These are phyloP conservation scores for Parapristionchus giblindavisi DNA, from an alignment of 2,888 invertebrate species.

Conservation along the genomic window DNA sequence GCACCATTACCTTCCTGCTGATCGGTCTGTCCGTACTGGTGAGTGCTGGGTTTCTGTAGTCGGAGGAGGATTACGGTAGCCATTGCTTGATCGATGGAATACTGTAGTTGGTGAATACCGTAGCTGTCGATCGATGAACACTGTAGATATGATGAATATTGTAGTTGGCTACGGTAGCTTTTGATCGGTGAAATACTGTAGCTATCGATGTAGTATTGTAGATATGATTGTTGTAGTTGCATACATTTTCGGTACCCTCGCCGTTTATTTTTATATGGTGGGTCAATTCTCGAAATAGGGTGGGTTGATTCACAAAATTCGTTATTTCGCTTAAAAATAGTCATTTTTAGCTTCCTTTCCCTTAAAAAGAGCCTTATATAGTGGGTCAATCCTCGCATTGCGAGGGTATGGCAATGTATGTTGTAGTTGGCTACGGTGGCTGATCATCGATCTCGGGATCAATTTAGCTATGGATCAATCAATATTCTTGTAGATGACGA, in stretches of 20 bases:
- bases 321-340: not conserved
- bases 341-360: not conserved
- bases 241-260: too few species aligned
- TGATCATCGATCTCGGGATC: too few species aligned
- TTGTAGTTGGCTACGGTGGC: too few species aligned
- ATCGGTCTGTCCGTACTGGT: slow-evolving; percentile 91
- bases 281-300: too few species aligned
- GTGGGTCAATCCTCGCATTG: not conserved
- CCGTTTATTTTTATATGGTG: too few species aligned
- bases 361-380: not conserved
- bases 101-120: not conserved
- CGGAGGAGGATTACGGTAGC: not conserved
- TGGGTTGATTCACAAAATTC: too few species aligned
- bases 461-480: not conserved
- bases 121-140: too few species aligned
- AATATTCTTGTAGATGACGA: slow-evolving; percentile 24
- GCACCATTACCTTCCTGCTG: slow-evolving; percentile 88
- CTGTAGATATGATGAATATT: too few species aligned
- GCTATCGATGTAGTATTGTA: too few species aligned
- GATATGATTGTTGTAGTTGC: too few species aligned
- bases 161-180: not conserved
- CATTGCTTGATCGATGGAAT: not conserved
- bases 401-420: not conserved
- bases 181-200: not conserved
- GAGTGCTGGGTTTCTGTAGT: slow-evolving; percentile 80